A percentile compares a stretch with the other conserved stretches of the same genome.
phyloP scores from a whole-genome alignment of 2,113 vertebrate genomes.

The Zapus hudsonius region DNA sequence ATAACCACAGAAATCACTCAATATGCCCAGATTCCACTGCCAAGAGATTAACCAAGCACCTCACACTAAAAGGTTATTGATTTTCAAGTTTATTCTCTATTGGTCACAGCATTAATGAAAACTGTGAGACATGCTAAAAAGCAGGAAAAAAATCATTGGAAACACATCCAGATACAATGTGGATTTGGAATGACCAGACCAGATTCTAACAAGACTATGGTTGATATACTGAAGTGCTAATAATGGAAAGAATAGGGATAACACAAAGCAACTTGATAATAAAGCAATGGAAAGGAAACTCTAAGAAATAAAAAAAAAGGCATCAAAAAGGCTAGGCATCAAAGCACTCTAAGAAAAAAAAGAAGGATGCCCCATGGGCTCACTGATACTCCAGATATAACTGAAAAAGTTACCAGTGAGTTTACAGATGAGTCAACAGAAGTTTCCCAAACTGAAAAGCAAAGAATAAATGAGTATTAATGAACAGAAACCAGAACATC shows the following conservation, averaged over 20 bases:
- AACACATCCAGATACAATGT: neutral
- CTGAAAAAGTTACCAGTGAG: neutral
- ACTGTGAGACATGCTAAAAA: neutral
- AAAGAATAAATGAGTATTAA: neutral
- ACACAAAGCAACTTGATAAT: neutral
- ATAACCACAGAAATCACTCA: neutral
- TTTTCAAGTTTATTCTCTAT: neutral
- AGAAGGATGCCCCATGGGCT: neutral
- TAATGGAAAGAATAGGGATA: neutral
- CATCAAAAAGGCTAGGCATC: neutral
- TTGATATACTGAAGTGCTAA: neutral
- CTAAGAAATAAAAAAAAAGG: neutral
- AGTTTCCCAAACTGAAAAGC: neutral
- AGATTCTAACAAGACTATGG: neutral
- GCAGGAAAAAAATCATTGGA: neutral
- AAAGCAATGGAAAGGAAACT: neutral
- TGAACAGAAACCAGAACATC: neutral
- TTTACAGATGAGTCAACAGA: neutral
- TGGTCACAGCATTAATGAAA: neutral
- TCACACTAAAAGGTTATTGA: neutral
- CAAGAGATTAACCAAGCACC: neutral
- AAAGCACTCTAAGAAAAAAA: neutral
- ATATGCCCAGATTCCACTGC: neutral
- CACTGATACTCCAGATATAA: neutral
- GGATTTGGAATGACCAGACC: neutral